These are phyloP conservation scores for Nannobrachium achirus DNA, from an alignment of 2,113 vertebrate genomes.

Conservation along the genomic window DNA sequence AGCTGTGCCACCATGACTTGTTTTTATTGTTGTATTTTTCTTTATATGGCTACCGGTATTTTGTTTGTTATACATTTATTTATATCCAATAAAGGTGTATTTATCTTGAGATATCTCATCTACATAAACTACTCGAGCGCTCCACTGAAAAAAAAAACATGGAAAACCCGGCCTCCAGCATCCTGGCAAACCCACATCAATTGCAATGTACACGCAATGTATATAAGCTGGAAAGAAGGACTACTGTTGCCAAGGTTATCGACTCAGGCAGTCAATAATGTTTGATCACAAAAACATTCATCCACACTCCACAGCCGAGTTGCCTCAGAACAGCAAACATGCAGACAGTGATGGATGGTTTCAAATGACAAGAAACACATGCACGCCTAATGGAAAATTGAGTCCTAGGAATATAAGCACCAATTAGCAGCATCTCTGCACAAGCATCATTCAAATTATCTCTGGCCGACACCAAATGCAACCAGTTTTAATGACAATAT, in stretches of 20 bases:
- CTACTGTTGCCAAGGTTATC: slow-evolving; percentile 79
- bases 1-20: no score
- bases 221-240: slow-evolving; percentile 60
- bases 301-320: slow-evolving; percentile 57
- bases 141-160: slow-evolving; percentile 34
- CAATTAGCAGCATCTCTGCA: slow-evolving; percentile 59
- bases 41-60: no score
- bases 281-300: slow-evolving; percentile 80
- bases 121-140: no score
- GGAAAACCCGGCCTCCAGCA: slow-evolving; percentile 26
- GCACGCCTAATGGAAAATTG: slow-evolving; percentile 48
- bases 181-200: slow-evolving; percentile 1
- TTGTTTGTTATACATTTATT: no score
- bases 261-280: slow-evolving; percentile 78
- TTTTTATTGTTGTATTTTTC: no score
- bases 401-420: slow-evolving; percentile 53
- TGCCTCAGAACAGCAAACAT: slow-evolving; percentile 48
- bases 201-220: slow-evolving; percentile 40
- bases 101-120: no score
- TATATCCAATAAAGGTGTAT: no score
- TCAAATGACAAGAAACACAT: slow-evolving; percentile 46
- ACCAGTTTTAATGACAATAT: slow-evolving; percentile 55
- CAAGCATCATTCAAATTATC: slow-evolving; percentile 47
- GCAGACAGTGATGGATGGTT: slow-evolving; percentile 53
- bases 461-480: slow-evolving; percentile 21